Base-by-base conservation (phyloP, 1,140 invertebrate species). In the Ostrea denselamellosa region DNA sequence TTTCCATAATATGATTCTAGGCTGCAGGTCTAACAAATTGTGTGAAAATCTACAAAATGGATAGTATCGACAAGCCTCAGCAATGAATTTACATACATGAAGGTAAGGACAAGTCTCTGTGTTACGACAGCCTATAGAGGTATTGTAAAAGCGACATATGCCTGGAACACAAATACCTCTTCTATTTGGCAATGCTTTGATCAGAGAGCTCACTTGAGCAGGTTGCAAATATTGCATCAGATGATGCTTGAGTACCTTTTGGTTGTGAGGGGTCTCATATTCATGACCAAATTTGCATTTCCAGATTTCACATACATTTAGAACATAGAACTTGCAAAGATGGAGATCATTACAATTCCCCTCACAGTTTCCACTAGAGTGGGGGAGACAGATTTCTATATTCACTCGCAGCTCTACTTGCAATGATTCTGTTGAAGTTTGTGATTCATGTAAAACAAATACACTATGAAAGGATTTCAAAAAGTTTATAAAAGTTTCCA, bases 1-100 rank as follows among this genome's bases (percentile, higher is more conserved):
- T 34, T 28, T 77, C 68, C 28, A 34, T 34, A 77, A 77, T 25
- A 77, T 12, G 4, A 22, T 28, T 77, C 68, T 77, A 4, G 68
- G 68, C 68, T 77, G 68, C 68, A 10, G 8, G 12, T 77, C 68
- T 77, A 77, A 77, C 68, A 77, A 14, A 25, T 77, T 77, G 25
- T 77, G 68, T 0, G 68, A 77, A 77, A 34, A 77, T 77, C 28
- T 77, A 77, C 68, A 77, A 77, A 77, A 77, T 5, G 68, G 68
- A 77, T 77, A 77, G 68, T 34, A 77, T 34, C 25, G 25, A 14
- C 68, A 77, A 0, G 68, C 28, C 68, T 77, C 68, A 25, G 68
- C 68, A 28, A 77, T 3, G 5, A 28, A 34, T 8, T 10, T 10
- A 25, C 68, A 77, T 10, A 77, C 68, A 28, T 77, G 68, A 14